A percentile compares a stretch with the other conserved stretches of the same genome.
These are phyloP conservation scores for Cataglyphis rosenhaueri DNA, from an alignment of 2,888 invertebrate genomes.

Conservation along the genomic window DNA sequence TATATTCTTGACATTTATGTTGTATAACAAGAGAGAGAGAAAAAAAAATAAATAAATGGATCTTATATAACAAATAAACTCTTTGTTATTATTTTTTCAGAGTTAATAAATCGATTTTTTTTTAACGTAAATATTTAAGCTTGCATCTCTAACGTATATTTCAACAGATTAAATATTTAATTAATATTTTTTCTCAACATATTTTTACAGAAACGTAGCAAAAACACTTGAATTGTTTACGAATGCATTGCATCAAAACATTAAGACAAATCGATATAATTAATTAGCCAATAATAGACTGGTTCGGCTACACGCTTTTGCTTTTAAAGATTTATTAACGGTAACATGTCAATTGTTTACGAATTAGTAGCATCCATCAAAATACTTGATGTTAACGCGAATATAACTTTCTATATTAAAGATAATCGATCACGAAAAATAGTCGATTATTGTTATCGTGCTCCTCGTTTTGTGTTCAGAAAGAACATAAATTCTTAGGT, in stretches of 20 bases:
- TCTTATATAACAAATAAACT: not conserved
- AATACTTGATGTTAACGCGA: conserved; percentile 11
- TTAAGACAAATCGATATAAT: conserved; percentile 12
- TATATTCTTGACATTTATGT: not conserved
- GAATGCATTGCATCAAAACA: not conserved
- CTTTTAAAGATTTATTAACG: conserved; percentile 16
- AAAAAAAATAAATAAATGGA: not conserved
- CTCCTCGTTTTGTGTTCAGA: not conserved
- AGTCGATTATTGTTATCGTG: conserved; percentile 16
- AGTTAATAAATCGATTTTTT: not conserved
- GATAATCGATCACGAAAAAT: conserved; percentile 14
- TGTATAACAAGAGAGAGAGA: not conserved
- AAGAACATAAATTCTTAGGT: conserved; percentile 41
- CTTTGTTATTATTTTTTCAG: not conserved
- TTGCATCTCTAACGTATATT: not conserved
- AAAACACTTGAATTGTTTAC: conserved; percentile 14
- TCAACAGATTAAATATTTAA: not conserved
- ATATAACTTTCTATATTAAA: conserved; percentile 20
- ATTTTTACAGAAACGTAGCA: not conserved
- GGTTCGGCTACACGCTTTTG: not conserved
- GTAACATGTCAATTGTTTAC: conserved; percentile 9
- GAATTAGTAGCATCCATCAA: conserved; percentile 18
- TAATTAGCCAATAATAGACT: not conserved
- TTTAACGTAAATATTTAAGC: not conserved
- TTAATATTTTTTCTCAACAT: not conserved